Evolutionary conservation across 2,888 invertebrate genomes (phyloP).

Genomic region (Spilosoma lubricipeda): DNA sequence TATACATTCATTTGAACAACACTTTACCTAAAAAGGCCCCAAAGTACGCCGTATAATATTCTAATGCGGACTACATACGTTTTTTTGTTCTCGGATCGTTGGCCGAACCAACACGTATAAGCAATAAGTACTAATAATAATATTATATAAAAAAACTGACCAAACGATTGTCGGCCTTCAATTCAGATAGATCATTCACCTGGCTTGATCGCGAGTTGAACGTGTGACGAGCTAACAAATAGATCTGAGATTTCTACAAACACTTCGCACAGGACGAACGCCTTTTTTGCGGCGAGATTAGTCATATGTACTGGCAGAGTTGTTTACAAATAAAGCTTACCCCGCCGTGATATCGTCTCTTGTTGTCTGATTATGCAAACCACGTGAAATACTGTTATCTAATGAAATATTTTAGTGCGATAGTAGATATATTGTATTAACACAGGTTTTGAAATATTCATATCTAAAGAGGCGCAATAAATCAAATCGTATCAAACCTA

Average conservation of each 20-base stretch:
- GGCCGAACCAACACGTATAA: slow-evolving; percentile 67
- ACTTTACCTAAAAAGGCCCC: slow-evolving; percentile 53
- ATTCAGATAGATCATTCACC: slow-evolving; percentile 79
- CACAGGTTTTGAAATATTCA: not conserved
- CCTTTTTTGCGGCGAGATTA: slow-evolving; percentile 42
- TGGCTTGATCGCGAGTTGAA: slow-evolving; percentile 51
- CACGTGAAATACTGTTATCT: slow-evolving; percentile 1
- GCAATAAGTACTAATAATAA: slow-evolving; percentile 65
- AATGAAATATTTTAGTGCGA: not conserved
- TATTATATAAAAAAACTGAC: slow-evolving; percentile 71
- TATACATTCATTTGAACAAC: slow-evolving; percentile 30
- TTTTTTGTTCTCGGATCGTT: slow-evolving; percentile 65
- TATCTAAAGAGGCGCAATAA: not conserved
- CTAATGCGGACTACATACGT: slow-evolving; percentile 50
- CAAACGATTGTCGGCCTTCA: slow-evolving; percentile 80
- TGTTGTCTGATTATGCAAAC: not conserved
- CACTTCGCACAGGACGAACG: slow-evolving; percentile 34
- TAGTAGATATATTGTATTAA: not conserved
- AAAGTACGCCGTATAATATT: slow-evolving; percentile 48
- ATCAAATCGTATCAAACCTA: not conserved
- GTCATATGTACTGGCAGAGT: slow-evolving; percentile 29
- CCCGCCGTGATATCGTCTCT: not conserved
- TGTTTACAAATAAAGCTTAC: slow-evolving; percentile 50
- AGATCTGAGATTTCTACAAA: slow-evolving; percentile 41
- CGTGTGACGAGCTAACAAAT: slow-evolving; percentile 58